Percentiles rank a stretch among this genome's conserved stretches.
Conservation (phyloP, 2,888 invertebrate genomes). For the Zaprionus bogoriensis region DNA sequence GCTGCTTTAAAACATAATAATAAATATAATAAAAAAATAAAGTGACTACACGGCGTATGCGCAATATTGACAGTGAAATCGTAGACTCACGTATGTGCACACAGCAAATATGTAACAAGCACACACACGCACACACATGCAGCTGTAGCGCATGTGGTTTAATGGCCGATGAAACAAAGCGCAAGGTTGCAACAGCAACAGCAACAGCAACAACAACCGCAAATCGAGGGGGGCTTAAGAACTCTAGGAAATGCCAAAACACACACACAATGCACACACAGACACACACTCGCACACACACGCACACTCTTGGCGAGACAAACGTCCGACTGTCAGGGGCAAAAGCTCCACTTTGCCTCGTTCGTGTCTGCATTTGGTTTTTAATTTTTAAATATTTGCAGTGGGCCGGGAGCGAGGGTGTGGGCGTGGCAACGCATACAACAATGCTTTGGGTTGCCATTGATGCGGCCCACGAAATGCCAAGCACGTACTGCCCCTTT, state of each 20-base stretch:
- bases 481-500: slow-evolving; percentile 53
- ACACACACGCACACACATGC: neutral
- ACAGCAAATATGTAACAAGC: slow-evolving; percentile 39
- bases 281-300: neutral
- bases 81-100: slow-evolving; percentile 45
- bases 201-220: slow-evolving; percentile 33
- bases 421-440: slow-evolving; percentile 7
- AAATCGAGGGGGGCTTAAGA: slow-evolving; percentile 47
- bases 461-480: slow-evolving; percentile 59
- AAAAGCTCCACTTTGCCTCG: slow-evolving; percentile 52
- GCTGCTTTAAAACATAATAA: slow-evolving; percentile 34
- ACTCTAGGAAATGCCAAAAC: slow-evolving; percentile 63
- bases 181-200: slow-evolving; percentile 60
- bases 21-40: slow-evolving; percentile 6
- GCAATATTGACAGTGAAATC: slow-evolving; percentile 78
- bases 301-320: neutral
- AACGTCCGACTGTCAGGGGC: slow-evolving; percentile 40
- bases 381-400: slow-evolving; percentile 65
- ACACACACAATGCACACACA: slow-evolving; percentile 23
- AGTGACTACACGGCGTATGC: slow-evolving; percentile 55
- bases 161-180: slow-evolving; percentile 74
- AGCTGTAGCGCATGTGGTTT: slow-evolving; percentile 52
- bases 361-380: slow-evolving; percentile 65
- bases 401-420: slow-evolving; percentile 2
- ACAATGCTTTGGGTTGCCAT: slow-evolving; percentile 60